Conservation (phyloP, 1,140 invertebrate species). For the Atopsyche davidsoni region DNA sequence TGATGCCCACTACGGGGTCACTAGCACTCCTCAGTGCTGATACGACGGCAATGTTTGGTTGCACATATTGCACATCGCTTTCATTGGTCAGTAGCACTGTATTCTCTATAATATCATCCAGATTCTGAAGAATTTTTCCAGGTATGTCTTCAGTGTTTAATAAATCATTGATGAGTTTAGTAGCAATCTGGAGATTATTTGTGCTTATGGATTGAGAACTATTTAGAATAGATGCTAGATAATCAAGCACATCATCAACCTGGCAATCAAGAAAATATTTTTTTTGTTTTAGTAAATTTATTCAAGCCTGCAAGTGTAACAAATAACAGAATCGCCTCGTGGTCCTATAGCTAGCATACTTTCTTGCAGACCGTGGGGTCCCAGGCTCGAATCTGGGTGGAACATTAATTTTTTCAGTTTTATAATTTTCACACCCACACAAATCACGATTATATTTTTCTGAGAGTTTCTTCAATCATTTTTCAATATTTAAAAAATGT, state of each 20-base stretch:
- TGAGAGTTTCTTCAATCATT: too few species aligned
- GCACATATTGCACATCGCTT: conserved; percentile 23
- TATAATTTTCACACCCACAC: too few species aligned
- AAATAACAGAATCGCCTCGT: too few species aligned
- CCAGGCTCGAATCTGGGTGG: too few species aligned
- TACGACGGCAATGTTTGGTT: conserved; percentile 40
- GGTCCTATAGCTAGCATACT: too few species aligned
- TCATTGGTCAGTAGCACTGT: conserved; percentile 34
- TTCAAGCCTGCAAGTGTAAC: too few species aligned
- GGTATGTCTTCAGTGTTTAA: conserved; percentile 38
- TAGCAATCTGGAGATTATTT: background rate
- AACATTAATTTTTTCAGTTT: too few species aligned
- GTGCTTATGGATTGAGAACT: conserved; percentile 12
- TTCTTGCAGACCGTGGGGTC: too few species aligned
- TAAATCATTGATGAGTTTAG: conserved; percentile 36
- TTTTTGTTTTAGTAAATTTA: background rate
- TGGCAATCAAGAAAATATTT: conserved; percentile 5
- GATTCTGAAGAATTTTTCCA: conserved; percentile 34
- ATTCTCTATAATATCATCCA: conserved; percentile 37
- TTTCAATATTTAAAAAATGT: too few species aligned
- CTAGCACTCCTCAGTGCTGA: conserved; percentile 34
- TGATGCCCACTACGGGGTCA: conserved; percentile 36
- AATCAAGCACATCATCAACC: conserved; percentile 13
- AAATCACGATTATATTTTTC: too few species aligned
- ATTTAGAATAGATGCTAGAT: conserved; percentile 12